Conservation (phyloP, 2,888 invertebrate species). For the Philonicus albiceps region DNA sequence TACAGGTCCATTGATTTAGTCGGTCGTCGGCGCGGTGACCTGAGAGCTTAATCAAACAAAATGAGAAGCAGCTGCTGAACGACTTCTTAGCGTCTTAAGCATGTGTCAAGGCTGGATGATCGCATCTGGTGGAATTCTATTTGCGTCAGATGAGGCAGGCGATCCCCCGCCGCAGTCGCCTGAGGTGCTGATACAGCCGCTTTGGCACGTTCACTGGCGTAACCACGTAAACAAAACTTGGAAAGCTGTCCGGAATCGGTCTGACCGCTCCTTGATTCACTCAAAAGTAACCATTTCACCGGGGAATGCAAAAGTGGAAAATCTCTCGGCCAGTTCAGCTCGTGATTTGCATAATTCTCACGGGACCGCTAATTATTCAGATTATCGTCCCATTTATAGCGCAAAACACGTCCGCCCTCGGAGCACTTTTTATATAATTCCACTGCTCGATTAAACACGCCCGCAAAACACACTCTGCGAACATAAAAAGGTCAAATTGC, state of each 20-base stretch:
- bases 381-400: neutral
- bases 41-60: neutral
- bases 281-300: neutral
- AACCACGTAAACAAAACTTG: conserved; percentile 11
- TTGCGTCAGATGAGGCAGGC: conserved; percentile 1
- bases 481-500: neutral
- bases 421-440: neutral
- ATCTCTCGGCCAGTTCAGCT: neutral
- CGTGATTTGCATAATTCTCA: conserved; percentile 12
- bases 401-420: neutral
- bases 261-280: neutral
- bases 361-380: neutral
- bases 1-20: conserved; percentile 7
- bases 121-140: conserved; percentile 12
- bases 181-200: neutral
- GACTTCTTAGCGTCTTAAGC: neutral
- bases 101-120: conserved; percentile 31
- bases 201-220: neutral
- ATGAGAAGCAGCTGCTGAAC: neutral
- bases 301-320: neutral
- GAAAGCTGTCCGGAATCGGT: neutral
- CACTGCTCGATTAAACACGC: neutral
- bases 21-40: neutral
- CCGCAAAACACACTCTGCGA: neutral
- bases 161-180: neutral